Percentiles rank a stretch among this genome's conserved stretches.
Evolutionary conservation across 2,888 invertebrate genomes (phyloP).

Genomic region (Brachyptera putata): DNA sequence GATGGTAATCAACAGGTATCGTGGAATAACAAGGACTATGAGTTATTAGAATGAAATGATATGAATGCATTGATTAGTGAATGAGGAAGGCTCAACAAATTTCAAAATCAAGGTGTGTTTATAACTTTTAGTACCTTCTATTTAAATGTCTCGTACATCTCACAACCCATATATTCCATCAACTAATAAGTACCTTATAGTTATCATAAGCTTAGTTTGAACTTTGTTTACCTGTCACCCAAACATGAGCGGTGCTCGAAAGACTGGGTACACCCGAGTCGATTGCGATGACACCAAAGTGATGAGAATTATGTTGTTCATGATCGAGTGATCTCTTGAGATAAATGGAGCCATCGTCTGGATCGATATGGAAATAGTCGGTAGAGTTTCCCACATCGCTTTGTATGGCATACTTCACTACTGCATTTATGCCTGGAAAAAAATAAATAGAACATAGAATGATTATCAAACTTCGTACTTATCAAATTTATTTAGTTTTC

Average conservation of each 20-base stretch:
- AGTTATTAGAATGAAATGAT: no score
- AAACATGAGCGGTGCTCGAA: slow-evolving; percentile 75
- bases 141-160: not conserved
- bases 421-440: slow-evolving; percentile 55
- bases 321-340: slow-evolving; percentile 77
- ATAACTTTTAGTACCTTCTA: no score
- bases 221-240: slow-evolving; percentile 63
- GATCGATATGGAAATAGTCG: slow-evolving; percentile 73
- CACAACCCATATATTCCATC: not conserved
- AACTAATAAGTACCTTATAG: not conserved
- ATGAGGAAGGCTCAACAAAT: no score
- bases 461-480: no score
- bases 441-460: no score
- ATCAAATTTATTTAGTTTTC: no score
- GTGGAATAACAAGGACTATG: no score
- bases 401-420: slow-evolving; percentile 66
- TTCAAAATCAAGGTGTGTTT: no score
- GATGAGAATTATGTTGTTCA: slow-evolving; percentile 67
- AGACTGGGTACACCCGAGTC: slow-evolving; percentile 82
- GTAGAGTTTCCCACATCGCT: slow-evolving; percentile 55
- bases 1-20: no score
- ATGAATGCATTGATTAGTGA: no score
- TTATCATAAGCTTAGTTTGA: not conserved
- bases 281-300: slow-evolving; percentile 72
- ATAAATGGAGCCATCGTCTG: slow-evolving; percentile 69